phyloP scores from a whole-genome alignment of 1,140 invertebrate species.

The Gryllus bimaculatus region DNA sequence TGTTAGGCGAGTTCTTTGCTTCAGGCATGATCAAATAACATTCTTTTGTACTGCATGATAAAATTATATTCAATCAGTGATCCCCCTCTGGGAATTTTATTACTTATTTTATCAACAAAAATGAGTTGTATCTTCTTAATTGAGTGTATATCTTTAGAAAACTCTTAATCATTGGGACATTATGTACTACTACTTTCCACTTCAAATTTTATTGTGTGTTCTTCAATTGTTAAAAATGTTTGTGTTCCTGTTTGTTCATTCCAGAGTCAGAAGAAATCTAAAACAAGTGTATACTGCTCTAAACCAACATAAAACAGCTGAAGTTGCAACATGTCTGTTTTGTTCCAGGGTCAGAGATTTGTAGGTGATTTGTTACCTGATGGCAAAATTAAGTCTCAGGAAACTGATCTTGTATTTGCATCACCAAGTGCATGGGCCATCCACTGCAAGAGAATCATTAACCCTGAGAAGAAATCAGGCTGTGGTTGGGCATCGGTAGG shows the following conservation, averaged over 20 bases:
- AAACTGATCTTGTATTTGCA: constrained; percentile 76
- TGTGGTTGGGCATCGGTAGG: constrained; percentile 80
- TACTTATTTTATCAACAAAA: neutral
- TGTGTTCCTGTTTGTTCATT: too few species aligned
- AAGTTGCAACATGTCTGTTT: neutral
- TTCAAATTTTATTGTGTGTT: too few species aligned
- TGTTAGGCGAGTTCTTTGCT: neutral
- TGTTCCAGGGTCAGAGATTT: constrained; percentile 70
- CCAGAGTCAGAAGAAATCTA: too few species aligned
- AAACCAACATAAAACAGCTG: too few species aligned
- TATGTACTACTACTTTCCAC: too few species aligned
- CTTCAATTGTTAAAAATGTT: too few species aligned
- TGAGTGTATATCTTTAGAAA: too few species aligned
- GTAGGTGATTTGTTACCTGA: constrained; percentile 73
- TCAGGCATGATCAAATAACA: neutral
- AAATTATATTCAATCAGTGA: neutral
- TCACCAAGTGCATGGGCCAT: constrained; percentile 89
- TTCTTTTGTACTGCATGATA: neutral
- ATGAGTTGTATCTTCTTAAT: too few species aligned
- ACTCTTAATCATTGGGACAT: too few species aligned
- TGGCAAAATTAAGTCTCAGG: constrained; percentile 81
- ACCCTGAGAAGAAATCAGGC: constrained; percentile 82
- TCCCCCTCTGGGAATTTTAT: neutral
- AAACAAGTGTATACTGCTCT: too few species aligned
- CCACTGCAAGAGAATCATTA: constrained; percentile 81